These are phyloP conservation scores for Eriosoma lanigerum DNA, from an alignment of 1,140 invertebrate species.

Conservation along the genomic window DNA sequence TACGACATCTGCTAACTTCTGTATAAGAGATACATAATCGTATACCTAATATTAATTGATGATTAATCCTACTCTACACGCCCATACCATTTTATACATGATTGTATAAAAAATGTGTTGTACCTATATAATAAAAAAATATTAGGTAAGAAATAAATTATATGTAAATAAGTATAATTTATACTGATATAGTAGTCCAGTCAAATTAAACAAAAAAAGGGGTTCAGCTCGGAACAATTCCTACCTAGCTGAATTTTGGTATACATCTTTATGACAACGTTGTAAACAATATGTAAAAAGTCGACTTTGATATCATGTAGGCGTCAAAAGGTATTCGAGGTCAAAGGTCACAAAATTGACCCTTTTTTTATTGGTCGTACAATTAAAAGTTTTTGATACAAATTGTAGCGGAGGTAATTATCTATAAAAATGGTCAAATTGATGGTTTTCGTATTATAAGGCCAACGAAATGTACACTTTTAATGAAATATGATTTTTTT, in stretches of 20 bases:
- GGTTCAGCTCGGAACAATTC: background rate
- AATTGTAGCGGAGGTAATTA: background rate
- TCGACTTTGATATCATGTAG: background rate
- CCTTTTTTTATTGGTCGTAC: background rate
- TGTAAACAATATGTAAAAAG: background rate
- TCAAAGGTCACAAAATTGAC: background rate
- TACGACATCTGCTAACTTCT: too few relatives aligned
- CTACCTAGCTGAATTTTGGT: background rate
- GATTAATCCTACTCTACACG: too few relatives aligned
- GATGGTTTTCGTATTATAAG: background rate
- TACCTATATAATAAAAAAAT: too few relatives aligned
- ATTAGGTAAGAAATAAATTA: too few relatives aligned
- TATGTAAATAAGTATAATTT: too few relatives aligned
- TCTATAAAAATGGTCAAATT: background rate
- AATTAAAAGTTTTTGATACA: background rate
- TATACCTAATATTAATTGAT: too few relatives aligned
- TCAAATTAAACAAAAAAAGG: constrained; percentile 12
- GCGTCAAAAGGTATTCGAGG: background rate
- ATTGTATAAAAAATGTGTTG: too few relatives aligned
- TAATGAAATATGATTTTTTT: background rate
- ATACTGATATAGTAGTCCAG: too few relatives aligned
- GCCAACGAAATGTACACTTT: background rate
- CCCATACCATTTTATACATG: too few relatives aligned
- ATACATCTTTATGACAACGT: background rate
- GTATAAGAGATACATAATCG: too few relatives aligned